Evolutionary conservation across 1,140 invertebrate genomes (phyloP).

Genomic region (Halictus rubicundus): DNA sequence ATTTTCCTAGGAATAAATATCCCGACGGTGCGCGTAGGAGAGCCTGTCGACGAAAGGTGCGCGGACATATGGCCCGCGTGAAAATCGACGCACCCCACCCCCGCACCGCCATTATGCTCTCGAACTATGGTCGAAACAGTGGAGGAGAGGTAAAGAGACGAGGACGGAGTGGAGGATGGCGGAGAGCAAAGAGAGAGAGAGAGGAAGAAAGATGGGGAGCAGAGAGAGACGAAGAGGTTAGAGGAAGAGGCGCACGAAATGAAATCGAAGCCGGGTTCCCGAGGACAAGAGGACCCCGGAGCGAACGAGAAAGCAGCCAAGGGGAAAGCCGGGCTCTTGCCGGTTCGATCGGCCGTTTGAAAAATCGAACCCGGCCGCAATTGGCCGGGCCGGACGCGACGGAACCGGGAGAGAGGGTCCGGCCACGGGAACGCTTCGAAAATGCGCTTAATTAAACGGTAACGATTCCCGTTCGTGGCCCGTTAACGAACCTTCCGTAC

Average conservation of each 20-base stretch:
- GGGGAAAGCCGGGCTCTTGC: slow-evolving; percentile 10
- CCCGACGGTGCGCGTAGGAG: not conserved
- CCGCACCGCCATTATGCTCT: not conserved
- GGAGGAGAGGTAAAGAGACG: not conserved
- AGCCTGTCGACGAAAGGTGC: slow-evolving; percentile 9
- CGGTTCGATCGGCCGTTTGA: slow-evolving; percentile 15
- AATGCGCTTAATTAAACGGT: slow-evolving; percentile 77
- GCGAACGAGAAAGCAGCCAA: not conserved
- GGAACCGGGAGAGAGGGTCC: not conserved
- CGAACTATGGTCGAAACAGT: too few relatives aligned
- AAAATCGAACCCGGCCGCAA: slow-evolving; percentile 11
- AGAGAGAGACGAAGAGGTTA: too few relatives aligned
- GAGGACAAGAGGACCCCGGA: slow-evolving; percentile 21
- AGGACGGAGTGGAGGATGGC: not conserved
- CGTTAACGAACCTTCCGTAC: slow-evolving; percentile 64
- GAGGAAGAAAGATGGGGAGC: too few relatives aligned
- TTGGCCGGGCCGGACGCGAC: not conserved
- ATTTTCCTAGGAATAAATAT: slow-evolving; percentile 24
- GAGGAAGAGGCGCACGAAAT: not conserved
- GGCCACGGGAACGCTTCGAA: slow-evolving; percentile 56
- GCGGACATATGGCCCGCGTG: slow-evolving; percentile 28
- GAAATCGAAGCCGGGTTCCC: slow-evolving; percentile 42
- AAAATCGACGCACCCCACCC: slow-evolving; percentile 25
- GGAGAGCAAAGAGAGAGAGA: not conserved
- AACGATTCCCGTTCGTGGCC: slow-evolving; percentile 66